Base-by-base conservation (phyloP, 2,797 vertebrate species). In the Alectoris magna region DNA sequence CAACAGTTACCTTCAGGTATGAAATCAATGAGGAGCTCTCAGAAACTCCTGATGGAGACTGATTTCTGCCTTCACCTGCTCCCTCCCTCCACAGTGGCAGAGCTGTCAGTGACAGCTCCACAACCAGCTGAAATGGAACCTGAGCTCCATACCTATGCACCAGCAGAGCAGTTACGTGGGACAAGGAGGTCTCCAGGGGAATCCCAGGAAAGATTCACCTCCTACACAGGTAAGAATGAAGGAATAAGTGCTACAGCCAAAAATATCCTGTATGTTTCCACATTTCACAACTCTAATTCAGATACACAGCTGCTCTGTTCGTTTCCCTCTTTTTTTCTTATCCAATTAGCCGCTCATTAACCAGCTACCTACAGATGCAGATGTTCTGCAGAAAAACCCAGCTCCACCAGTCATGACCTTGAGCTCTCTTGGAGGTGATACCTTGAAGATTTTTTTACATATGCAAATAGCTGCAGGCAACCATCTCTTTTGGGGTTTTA, bases 301-400 rank as follows among this genome's bases (percentile, higher is more conserved):
- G 27, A 49, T 24, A 63, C 27, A 22, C 18, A 76, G n/a, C 26
- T 49, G 23, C 17, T 83, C 43, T 46, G 19, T 39, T 93, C 56
- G 76, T 92, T 91, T 94, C 67, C 56, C 56, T 84, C 53, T 86
- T 92, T 55, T 55, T 85, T 91, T 86, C 64, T 76, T 70, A 67
- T 41, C 31, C 87, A 95, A 75, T 95, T 95, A 96, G 62, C n/a
- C 55, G 27, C 64, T 95, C 84, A 90, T 96, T 96, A 95, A 55
- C 90, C 44, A 82, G 87, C 79, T 72, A 91, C 91, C 91, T 79
- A 64, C 46, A 81, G 80, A 77, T 87, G 87, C 91, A 94, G 88
- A 92, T 79, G 78, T 84, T 91, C 63, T n/a, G 15, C 46, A n/a
- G 69, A 78, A 87, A 87, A 91, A 63, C 39, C 21, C 70, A 58